Evolutionary conservation across 2,888 invertebrate genomes (phyloP), one percentile per base, ranked within the genome.

Genomic region (Melanostoma scalare): DNA sequence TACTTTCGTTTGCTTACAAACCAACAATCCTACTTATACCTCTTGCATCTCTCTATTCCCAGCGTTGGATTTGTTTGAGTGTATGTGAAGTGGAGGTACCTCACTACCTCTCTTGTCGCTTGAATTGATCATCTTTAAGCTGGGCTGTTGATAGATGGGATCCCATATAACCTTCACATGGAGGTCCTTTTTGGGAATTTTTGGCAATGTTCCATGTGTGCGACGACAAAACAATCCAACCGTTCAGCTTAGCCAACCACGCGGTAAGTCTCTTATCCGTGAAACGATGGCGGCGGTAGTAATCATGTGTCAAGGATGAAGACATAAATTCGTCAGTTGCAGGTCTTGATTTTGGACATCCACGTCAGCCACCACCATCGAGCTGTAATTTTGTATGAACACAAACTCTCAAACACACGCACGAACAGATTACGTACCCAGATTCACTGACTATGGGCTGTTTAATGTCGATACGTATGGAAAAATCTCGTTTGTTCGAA

Each of bases 251-350:
- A 56, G 35, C 38, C 69, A 80, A 69, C 76, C 76, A 80, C 81
- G 68, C 78, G 67, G 67, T 68, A 77, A 63, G 77, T 78, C 81
- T 77, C 72, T 77, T 72, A 81, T 81, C 81, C 68, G 42, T 56
- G 44, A 55, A 63, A 55, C 61, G 72, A 40, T 61, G 52, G 72
- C 61, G 72, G 44, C 68, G 52, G 72, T 63, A 72, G 67, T 82
- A 82, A 82, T 77, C 81, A 81, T 68, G 77, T 82, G 81, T 82
- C 81, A 78, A 78, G 81, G 68, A 78, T 78, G 67, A 56, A 65
- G 72, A 78, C 81, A 82, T 82, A 82, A 82, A 82, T 82, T 82
- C 78, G 56, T 82, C 77, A 77, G 63, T 56, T 78, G 55, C 81
- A 78, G 78, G 68, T 78, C 78, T 63, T 73, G 78, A 77, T 82